Evolutionary conservation across 2,113 vertebrate genomes (phyloP).

Genomic region (Scomber japonicus): DNA sequence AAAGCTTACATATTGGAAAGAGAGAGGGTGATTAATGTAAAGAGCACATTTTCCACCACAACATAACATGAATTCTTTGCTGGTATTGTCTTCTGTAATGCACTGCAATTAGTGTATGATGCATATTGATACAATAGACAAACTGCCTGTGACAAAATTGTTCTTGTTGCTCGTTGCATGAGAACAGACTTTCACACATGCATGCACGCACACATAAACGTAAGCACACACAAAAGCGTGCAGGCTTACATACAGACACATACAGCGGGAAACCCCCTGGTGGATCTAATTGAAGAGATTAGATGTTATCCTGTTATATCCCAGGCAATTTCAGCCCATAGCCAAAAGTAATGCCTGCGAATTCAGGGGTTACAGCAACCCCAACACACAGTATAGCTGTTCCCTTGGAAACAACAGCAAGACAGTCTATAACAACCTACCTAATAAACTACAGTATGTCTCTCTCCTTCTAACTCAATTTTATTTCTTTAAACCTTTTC

Average conservation of each 20-base stretch:
- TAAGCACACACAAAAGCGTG: neutral
- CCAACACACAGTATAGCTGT: slow-evolving; percentile 63
- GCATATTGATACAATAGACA: slow-evolving; percentile 35
- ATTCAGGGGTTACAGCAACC: slow-evolving; percentile 76
- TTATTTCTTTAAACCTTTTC: slow-evolving; percentile 23
- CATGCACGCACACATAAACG: neutral
- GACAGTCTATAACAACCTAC: slow-evolving; percentile 64
- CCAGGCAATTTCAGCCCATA: slow-evolving; percentile 80
- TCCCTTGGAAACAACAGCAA: slow-evolving; percentile 80
- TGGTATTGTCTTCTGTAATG: slow-evolving; percentile 5
- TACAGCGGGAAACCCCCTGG: slow-evolving; percentile 63
- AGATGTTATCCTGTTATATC: slow-evolving; percentile 83
- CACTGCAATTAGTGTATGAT: slow-evolving; percentile 41
- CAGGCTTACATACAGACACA: slow-evolving; percentile 44
- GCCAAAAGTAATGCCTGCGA: slow-evolving; percentile 76
- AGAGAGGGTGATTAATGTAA: slow-evolving; percentile 44
- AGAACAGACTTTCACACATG: slow-evolving; percentile 4
- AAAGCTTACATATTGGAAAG: slow-evolving; percentile 44
- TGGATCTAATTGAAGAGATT: slow-evolving; percentile 84
- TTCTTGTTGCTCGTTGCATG: slow-evolving; percentile 21
- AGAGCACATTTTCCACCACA: slow-evolving; percentile 27
- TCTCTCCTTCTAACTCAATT: neutral
- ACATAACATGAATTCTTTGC: slow-evolving; percentile 12
- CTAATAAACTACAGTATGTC: slow-evolving; percentile 55
- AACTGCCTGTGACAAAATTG: slow-evolving; percentile 29